Conservation (phyloP, 2,113 vertebrate genomes). For the Todiramphus saurophagus region DNA sequence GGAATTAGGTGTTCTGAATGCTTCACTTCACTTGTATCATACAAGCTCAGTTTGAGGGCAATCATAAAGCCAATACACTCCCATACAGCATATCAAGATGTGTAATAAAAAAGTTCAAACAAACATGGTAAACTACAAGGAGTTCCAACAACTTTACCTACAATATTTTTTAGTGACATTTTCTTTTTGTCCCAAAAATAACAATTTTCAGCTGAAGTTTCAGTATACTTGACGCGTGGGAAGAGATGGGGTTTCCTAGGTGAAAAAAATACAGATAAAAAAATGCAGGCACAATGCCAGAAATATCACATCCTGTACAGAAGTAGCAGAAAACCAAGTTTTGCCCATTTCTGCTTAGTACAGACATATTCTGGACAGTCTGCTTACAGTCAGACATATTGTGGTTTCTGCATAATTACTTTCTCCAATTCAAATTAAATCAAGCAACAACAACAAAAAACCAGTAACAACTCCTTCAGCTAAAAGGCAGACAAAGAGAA, state of each 20-base stretch:
- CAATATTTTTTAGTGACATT: background rate
- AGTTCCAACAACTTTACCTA: background rate
- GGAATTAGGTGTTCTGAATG: background rate
- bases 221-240: background rate
- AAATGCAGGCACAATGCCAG: background rate
- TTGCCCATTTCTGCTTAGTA: slow-evolving; percentile 32
- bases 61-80: background rate
- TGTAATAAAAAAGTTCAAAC: background rate
- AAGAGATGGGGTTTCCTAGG: slow-evolving; percentile 15
- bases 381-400: slow-evolving; percentile 5
- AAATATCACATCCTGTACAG: background rate
- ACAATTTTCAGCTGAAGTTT: slow-evolving; percentile 11
- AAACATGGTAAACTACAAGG: background rate
- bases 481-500: slow-evolving; percentile 15
- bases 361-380: background rate
- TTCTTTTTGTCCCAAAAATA: background rate
- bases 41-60: background rate
- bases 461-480: background rate
- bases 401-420: slow-evolving; percentile 49
- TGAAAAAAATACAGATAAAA: slow-evolving; percentile 42
- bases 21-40: background rate
- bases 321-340: slow-evolving; percentile 30
- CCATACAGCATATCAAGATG: background rate
- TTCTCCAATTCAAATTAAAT: slow-evolving; percentile 41
- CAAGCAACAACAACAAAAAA: background rate